Conservation (phyloP, 2,113 vertebrate species). For the Percina caprodes region DNA sequence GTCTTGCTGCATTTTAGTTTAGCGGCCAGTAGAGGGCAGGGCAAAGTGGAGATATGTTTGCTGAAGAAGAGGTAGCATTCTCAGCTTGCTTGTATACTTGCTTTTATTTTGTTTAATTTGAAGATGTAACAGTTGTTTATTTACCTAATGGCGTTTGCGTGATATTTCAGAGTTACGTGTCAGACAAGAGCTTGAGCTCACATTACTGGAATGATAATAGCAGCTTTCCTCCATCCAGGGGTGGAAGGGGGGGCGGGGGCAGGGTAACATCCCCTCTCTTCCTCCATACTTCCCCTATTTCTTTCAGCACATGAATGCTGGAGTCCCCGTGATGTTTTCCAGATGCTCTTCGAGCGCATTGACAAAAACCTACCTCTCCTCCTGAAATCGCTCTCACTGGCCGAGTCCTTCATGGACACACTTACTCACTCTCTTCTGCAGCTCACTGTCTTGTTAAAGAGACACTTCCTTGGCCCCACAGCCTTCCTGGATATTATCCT, state of each 20-base stretch:
- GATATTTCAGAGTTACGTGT: constrained; percentile 84
- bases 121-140: constrained; percentile 81
- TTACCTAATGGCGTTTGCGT: constrained; percentile 82
- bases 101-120: constrained; percentile 75
- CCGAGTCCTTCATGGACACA: constrained; percentile 39
- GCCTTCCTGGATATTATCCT: constrained; percentile 69
- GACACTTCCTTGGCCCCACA: constrained; percentile 72
- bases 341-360: constrained; percentile 77
- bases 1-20: constrained; percentile 17
- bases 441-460: constrained; percentile 71
- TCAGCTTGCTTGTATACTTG: constrained; percentile 39
- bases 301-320: constrained; percentile 73
- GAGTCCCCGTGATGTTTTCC: constrained; percentile 82
- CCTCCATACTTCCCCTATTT: constrained; percentile 60
- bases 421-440: constrained; percentile 49
- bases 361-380: constrained; percentile 63
- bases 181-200: constrained; percentile 82
- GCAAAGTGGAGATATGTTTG: constrained; percentile 31
- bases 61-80: constrained; percentile 4
- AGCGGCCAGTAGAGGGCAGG: constrained; percentile 73
- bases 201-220: constrained; percentile 84
- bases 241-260: not conserved
- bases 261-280: constrained; percentile 59
- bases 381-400: constrained; percentile 43
- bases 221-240: constrained; percentile 77